These are phyloP conservation scores for Laupala kohalensis DNA, from an alignment of 1,140 invertebrate genomes.

Conservation along the genomic window DNA sequence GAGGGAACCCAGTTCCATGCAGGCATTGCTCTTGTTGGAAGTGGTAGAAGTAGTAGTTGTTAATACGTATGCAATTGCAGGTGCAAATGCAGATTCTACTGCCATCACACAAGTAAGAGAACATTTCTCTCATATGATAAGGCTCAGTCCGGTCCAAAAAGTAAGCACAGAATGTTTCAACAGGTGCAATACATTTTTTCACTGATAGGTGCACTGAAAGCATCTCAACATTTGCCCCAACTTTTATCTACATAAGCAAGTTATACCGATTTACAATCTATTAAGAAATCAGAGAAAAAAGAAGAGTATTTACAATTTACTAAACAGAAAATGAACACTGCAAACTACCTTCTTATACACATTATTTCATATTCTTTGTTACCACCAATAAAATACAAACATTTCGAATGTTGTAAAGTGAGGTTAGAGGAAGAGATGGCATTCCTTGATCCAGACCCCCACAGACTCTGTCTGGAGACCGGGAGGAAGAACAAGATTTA, in stretches of 20 bases:
- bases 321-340: neutral
- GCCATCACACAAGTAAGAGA: neutral
- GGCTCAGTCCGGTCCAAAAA: neutral
- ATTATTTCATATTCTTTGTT: slow-evolving; percentile 1
- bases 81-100: neutral
- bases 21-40: neutral
- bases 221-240: neutral
- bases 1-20: neutral
- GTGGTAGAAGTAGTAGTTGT: too few species aligned
- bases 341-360: slow-evolving; percentile 1
- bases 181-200: neutral
- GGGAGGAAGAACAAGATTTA: neutral
- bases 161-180: neutral
- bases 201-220: neutral
- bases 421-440: neutral
- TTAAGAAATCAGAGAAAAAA: neutral
- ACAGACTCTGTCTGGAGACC: neutral
- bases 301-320: neutral
- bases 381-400: slow-evolving; percentile 1
- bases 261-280: neutral
- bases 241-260: neutral
- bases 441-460: neutral
- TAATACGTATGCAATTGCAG: neutral
- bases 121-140: neutral
- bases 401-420: neutral